Conservation (phyloP, 2,888 invertebrate species). For the Microplitis deprimator region DNA sequence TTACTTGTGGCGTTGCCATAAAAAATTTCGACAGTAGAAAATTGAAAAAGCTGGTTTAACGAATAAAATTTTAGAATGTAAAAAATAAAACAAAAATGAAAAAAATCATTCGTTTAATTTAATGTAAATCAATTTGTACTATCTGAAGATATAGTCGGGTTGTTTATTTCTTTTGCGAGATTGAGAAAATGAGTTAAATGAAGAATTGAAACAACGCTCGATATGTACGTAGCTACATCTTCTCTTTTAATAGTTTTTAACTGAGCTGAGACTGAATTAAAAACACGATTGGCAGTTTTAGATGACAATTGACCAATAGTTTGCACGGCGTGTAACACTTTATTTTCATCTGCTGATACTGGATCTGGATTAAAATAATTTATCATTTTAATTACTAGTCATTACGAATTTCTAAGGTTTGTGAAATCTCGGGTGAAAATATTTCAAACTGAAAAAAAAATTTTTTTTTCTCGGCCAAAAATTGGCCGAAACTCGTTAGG, state of each 20-base stretch:
- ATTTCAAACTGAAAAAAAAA: too few relatives aligned
- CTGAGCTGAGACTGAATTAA: slow-evolving; percentile 79
- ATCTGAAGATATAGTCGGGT: slow-evolving; percentile 9
- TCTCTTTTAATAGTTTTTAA: slow-evolving; percentile 73
- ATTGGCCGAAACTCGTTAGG: too few relatives aligned
- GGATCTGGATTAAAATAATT: slow-evolving; percentile 73
- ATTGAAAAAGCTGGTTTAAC: too few relatives aligned
- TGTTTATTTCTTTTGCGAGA: slow-evolving; percentile 45
- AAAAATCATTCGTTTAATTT: not conserved
- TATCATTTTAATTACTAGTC: not conserved
- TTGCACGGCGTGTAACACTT: slow-evolving; percentile 81
- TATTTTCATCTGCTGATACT: slow-evolving; percentile 77
- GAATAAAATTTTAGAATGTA: too few relatives aligned
- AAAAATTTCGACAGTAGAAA: too few relatives aligned
- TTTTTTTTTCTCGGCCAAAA: too few relatives aligned
- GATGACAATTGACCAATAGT: slow-evolving; percentile 82
- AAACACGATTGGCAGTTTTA: slow-evolving; percentile 81
- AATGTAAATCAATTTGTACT: slow-evolving; percentile 16
- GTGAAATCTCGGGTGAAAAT: too few relatives aligned
- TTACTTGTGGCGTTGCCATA: too few relatives aligned
- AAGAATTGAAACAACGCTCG: slow-evolving; percentile 65
- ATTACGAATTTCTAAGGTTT: not conserved
- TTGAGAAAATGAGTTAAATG: slow-evolving; percentile 65
- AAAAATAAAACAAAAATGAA: too few relatives aligned
- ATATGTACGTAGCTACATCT: slow-evolving; percentile 65